Conservation (phyloP, 2,888 invertebrate species). For the Furcula furcula region DNA sequence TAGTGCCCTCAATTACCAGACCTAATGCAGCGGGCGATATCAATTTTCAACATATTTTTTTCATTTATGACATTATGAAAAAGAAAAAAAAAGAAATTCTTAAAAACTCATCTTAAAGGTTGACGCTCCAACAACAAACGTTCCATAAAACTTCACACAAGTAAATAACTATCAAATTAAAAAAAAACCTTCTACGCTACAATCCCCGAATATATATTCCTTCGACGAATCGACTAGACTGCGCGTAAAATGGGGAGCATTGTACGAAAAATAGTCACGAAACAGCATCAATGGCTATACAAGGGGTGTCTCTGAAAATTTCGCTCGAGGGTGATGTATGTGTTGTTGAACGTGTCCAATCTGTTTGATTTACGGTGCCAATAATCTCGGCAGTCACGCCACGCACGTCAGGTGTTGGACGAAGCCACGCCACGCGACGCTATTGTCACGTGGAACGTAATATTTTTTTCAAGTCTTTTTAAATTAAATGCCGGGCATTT, state of each 20-base stretch:
- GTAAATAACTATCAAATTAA: slow-evolving; percentile 6
- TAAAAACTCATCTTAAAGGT: slow-evolving; percentile 9
- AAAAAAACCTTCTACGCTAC: slow-evolving; percentile 8
- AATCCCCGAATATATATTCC: slow-evolving; percentile 4
- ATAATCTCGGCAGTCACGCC: slow-evolving; percentile 66
- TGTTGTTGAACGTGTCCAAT: slow-evolving; percentile 63
- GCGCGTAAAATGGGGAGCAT: slow-evolving; percentile 20
- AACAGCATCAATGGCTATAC: slow-evolving; percentile 17
- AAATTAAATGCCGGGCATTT: too few relatives aligned
- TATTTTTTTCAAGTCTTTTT: too few relatives aligned
- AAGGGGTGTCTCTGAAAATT: slow-evolving; percentile 22
- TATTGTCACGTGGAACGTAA: slow-evolving; percentile 56
- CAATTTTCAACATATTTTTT: too few relatives aligned
- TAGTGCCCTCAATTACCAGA: too few relatives aligned
- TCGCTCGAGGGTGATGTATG: slow-evolving; percentile 48
- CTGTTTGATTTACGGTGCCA: slow-evolving; percentile 69
- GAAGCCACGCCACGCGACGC: slow-evolving; percentile 30
- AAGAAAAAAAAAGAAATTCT: background rate
- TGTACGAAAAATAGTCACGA: slow-evolving; percentile 38
- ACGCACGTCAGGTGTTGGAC: slow-evolving; percentile 59
- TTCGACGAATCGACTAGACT: background rate
- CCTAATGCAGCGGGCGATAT: too few relatives aligned
- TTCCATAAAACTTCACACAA: slow-evolving; percentile 16
- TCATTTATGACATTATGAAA: too few relatives aligned
- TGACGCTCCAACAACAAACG: slow-evolving; percentile 17